These are phyloP conservation scores for Drosophila silvestris DNA, from an alignment of 2,888 invertebrate species.

Conservation along the genomic window DNA sequence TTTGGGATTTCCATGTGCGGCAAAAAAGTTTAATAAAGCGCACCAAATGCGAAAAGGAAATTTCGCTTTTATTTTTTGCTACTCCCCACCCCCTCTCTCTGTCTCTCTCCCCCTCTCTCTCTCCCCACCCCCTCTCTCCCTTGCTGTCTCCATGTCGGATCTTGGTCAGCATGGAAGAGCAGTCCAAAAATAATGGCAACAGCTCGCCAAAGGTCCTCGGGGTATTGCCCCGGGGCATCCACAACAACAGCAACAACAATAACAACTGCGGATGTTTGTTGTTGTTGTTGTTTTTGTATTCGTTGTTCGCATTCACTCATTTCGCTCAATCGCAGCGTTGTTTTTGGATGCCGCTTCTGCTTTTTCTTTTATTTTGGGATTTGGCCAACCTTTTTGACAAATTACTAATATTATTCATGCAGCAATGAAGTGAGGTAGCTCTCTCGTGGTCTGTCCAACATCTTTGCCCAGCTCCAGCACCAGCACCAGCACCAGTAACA, in stretches of 20 bases:
- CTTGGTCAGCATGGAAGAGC: slow-evolving; percentile 58
- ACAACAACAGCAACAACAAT: slow-evolving; percentile 15
- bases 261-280: slow-evolving; percentile 39
- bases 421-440: slow-evolving; percentile 81
- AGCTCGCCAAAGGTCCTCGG: slow-evolving; percentile 80
- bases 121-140: neutral
- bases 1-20: slow-evolving; percentile 76
- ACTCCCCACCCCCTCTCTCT: neutral
- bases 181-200: slow-evolving; percentile 76
- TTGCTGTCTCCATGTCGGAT: neutral
- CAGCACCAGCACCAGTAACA: slow-evolving; percentile 24
- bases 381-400: slow-evolving; percentile 81
- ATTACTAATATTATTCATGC: slow-evolving; percentile 83
- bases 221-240: slow-evolving; percentile 66
- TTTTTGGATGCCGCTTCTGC: slow-evolving; percentile 65
- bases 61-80: slow-evolving; percentile 73
- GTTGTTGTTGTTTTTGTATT: slow-evolving; percentile 40
- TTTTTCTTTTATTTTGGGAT: slow-evolving; percentile 70
- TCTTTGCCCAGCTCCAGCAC: slow-evolving; percentile 33
- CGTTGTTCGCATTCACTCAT: slow-evolving; percentile 50
- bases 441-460: slow-evolving; percentile 58
- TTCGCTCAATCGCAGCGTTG: slow-evolving; percentile 75
- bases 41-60: slow-evolving; percentile 81
- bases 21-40: slow-evolving; percentile 80
- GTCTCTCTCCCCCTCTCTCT: neutral